phyloP scores from a whole-genome alignment of 2,888 invertebrate genomes.

The Argyresthia goedartella region DNA sequence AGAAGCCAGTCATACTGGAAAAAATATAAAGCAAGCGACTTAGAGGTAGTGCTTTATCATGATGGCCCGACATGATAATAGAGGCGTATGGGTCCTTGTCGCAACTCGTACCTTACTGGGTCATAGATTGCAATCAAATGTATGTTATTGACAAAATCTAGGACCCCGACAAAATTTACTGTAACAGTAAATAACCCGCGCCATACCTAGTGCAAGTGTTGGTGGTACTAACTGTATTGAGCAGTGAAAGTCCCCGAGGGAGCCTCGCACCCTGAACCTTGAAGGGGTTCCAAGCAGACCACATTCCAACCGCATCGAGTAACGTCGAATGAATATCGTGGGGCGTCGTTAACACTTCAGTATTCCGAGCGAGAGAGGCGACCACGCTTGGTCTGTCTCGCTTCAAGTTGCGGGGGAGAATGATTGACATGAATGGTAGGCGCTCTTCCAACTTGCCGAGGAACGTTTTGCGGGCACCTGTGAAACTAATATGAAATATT shows the following conservation, averaged over 20 bases:
- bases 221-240: constrained; percentile 37
- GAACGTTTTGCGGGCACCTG: constrained; percentile 80
- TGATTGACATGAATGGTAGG: constrained; percentile 86
- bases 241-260: constrained; percentile 71
- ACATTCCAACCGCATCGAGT: constrained; percentile 71
- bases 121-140: too few species aligned
- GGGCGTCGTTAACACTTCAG: constrained; percentile 81
- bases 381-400: neutral
- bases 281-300: constrained; percentile 15
- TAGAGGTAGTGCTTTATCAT: too few species aligned
- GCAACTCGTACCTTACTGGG: too few species aligned
- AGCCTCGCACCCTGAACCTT: constrained; percentile 59
- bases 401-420: constrained; percentile 69
- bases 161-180: too few species aligned
- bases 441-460: constrained; percentile 95
- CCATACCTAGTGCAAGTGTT: too few species aligned
- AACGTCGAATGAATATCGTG: constrained; percentile 91
- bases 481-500: too few species aligned
- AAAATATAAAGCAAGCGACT: too few species aligned
- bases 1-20: too few species aligned
- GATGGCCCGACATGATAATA: too few species aligned
- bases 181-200: too few species aligned
- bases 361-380: constrained; percentile 74
- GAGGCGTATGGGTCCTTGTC: too few species aligned
- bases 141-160: too few species aligned